Percentiles rank a stretch among this genome's conserved stretches.
Conservation (phyloP, 2,888 invertebrate species). For the Sphaerophoria taeniata region DNA sequence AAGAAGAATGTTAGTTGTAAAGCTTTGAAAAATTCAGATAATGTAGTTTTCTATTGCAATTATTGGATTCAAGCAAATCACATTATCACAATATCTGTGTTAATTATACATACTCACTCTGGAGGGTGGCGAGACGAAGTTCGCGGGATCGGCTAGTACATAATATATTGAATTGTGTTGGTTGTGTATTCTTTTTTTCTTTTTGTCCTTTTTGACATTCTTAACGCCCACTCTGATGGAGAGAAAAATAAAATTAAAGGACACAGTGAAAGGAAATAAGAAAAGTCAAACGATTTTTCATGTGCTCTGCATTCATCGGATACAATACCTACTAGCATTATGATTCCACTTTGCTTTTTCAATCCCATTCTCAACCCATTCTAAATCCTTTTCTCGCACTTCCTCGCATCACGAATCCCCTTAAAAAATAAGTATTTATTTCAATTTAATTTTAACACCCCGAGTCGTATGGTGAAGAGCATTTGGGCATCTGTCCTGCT, state of each 20-base stretch:
- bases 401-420: not conserved
- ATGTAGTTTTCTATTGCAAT: too few species aligned
- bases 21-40: too few species aligned
- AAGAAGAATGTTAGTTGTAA: too few species aligned
- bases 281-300: conserved; percentile 47
- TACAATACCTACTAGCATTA: conserved; percentile 53
- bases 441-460: conserved; percentile 64
- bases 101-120: too few species aligned
- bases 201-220: not conserved
- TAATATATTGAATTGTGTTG: conserved; percentile 53
- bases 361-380: conserved; percentile 13
- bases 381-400: not conserved
- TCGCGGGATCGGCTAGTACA: too few species aligned
- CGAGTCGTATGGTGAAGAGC: too few species aligned
- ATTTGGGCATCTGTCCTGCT: too few species aligned
- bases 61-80: too few species aligned
- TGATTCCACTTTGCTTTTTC: conserved; percentile 34
- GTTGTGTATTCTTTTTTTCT: conserved; percentile 21
- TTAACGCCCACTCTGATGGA: not conserved
- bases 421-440: conserved; percentile 55
- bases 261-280: conserved; percentile 24
- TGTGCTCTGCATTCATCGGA: conserved; percentile 61
- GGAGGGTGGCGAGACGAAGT: too few species aligned
- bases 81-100: too few species aligned
- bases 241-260: not conserved